phyloP scores from a whole-genome alignment of 1,140 invertebrate species.

The Glossosoma conforme region DNA sequence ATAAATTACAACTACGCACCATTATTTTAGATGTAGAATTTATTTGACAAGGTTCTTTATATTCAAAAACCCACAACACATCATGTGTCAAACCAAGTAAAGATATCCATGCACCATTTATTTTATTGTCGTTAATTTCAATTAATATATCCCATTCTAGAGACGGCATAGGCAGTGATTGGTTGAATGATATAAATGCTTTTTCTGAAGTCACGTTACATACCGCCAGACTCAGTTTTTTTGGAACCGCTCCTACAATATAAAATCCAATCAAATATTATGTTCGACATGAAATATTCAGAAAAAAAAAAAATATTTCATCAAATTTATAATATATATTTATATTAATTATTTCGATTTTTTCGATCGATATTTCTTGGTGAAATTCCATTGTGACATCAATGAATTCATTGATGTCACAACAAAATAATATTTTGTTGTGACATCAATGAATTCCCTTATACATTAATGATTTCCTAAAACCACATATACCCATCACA shows the following conservation, averaged over 20 bases:
- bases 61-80: constrained; percentile 24
- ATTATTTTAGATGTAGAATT: not conserved
- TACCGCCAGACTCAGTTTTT: constrained; percentile 15
- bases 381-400: too few species aligned
- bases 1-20: not conserved
- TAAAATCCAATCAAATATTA: not conserved
- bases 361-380: too few species aligned
- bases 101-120: constrained; percentile 25
- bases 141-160: constrained; percentile 8
- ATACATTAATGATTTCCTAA: too few species aligned
- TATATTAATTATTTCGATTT: too few species aligned
- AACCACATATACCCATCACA: too few species aligned
- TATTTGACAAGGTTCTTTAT: constrained; percentile 3
- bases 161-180: constrained; percentile 16
- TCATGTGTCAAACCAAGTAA: constrained; percentile 21
- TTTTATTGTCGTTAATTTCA: constrained; percentile 2
- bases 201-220: constrained; percentile 15
- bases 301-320: not conserved
- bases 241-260: constrained; percentile 15
- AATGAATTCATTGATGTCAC: too few species aligned
- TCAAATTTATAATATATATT: not conserved
- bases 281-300: not conserved
- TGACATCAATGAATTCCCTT: too few species aligned
- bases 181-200: constrained; percentile 26
- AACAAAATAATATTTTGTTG: too few species aligned